These are phyloP conservation scores for Caenorhabditis doughertyi DNA, from an alignment of 2,888 invertebrate species.

Conservation along the genomic window DNA sequence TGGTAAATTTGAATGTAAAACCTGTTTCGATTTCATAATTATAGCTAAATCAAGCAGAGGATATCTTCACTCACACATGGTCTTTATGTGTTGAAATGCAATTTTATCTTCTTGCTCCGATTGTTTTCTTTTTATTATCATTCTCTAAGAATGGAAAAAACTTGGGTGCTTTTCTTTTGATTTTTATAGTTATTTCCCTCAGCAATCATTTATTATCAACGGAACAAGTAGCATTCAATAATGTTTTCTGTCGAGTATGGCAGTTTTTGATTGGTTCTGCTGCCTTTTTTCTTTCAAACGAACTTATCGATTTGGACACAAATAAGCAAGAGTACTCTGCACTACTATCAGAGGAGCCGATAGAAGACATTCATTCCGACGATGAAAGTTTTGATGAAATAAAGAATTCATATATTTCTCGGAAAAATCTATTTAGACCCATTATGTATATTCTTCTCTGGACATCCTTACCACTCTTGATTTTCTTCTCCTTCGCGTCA, in stretches of 20 bases:
- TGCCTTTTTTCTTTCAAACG: slow-evolving; percentile 35
- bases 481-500: slow-evolving; percentile 13
- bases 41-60: slow-evolving; percentile 68
- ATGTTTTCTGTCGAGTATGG: slow-evolving; percentile 68
- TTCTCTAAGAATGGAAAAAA: slow-evolving; percentile 4
- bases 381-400: slow-evolving; percentile 24
- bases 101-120: slow-evolving; percentile 71
- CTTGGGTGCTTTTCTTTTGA: slow-evolving; percentile 10
- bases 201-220: slow-evolving; percentile 39
- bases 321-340: slow-evolving; percentile 11
- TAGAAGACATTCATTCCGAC: neutral
- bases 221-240: slow-evolving; percentile 58
- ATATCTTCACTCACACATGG: slow-evolving; percentile 74
- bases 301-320: slow-evolving; percentile 31
- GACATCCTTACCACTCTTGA: slow-evolving; percentile 14
- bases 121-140: slow-evolving; percentile 55
- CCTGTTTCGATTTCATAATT: slow-evolving; percentile 7
- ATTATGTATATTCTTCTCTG: slow-evolving; percentile 39
- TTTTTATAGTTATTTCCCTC: slow-evolving; percentile 38
- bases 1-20: slow-evolving; percentile 30
- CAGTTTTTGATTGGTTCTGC: slow-evolving; percentile 65
- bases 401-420: slow-evolving; percentile 16
- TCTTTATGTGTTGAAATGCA: slow-evolving; percentile 73
- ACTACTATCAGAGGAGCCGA: slow-evolving; percentile 15
- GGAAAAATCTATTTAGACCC: slow-evolving; percentile 26